These are phyloP conservation scores for Solen grandis DNA, from an alignment of 1,140 invertebrate species.

Conservation along the genomic window DNA sequence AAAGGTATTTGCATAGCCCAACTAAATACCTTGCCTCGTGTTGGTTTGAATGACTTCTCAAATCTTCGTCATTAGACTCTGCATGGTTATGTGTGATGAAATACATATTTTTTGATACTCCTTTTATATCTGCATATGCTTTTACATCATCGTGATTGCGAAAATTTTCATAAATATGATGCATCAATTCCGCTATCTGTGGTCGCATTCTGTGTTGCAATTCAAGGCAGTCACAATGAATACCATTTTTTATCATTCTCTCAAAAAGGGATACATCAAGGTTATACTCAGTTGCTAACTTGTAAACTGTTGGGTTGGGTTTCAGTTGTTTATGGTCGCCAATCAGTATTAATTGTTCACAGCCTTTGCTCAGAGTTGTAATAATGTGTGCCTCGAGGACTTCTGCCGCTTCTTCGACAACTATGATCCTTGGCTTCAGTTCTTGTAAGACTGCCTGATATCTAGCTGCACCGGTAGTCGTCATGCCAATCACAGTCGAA, in stretches of 20 bases:
- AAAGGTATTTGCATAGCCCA: slow-evolving; percentile 74
- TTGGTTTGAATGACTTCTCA: slow-evolving; percentile 75
- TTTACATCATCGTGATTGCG: slow-evolving; percentile 72
- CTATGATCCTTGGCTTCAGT: slow-evolving; percentile 72
- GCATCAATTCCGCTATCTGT: slow-evolving; percentile 79
- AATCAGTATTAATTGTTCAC: slow-evolving; percentile 87
- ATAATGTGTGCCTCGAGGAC: slow-evolving; percentile 77
- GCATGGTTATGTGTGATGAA: slow-evolving; percentile 77
- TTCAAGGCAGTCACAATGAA: slow-evolving; percentile 74
- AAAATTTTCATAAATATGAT: slow-evolving; percentile 78
- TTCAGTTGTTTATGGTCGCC: slow-evolving; percentile 81
- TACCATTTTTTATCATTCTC: slow-evolving; percentile 76
- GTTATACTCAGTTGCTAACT: slow-evolving; percentile 77
- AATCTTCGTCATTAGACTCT: slow-evolving; percentile 73
- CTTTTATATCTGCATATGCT: slow-evolving; percentile 72
- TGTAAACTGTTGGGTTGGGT: slow-evolving; percentile 79
- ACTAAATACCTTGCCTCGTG: slow-evolving; percentile 70
- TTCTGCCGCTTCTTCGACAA: slow-evolving; percentile 80
- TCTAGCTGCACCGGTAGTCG: slow-evolving; percentile 77
- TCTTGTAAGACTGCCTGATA: slow-evolving; percentile 68
- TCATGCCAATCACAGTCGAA: slow-evolving; percentile 78
- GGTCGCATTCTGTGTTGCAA: slow-evolving; percentile 67
- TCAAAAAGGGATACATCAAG: slow-evolving; percentile 81
- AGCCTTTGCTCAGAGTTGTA: slow-evolving; percentile 83
- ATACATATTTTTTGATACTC: slow-evolving; percentile 77